Evolutionary conservation across 2,888 invertebrate species (phyloP), one percentile per base, ranked within the genome.

Genomic region (Pyrrhosoma nymphula): DNA sequence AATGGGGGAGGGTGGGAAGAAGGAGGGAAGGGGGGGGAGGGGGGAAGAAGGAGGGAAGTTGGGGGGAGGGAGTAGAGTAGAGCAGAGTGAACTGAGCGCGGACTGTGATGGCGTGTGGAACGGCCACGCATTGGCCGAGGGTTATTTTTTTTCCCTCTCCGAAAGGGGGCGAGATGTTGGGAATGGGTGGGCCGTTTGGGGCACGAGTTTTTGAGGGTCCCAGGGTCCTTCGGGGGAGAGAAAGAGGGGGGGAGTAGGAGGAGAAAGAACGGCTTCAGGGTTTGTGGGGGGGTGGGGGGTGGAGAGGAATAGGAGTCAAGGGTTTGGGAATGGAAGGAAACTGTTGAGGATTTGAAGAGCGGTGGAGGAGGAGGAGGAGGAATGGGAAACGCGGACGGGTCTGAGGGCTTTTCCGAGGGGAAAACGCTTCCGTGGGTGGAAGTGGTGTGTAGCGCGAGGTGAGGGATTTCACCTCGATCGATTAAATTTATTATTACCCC

Each of bases 361-460:
- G 30, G 82, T 35, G 30, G 26, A 47, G 88, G 18, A 16, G 39
- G 47, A 47, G 47, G 47, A 47, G 89, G 47, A 12, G 91, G 91
- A 39, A 91, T 63, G 63, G 35, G 35, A 82, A 16, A 14, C 30
- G 35, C 82, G 23, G n/a, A 69, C 26, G n/a, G 69, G 10, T 23
- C 82, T 82, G 35, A 35, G 82, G 82, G 82, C 35, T 82, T 82
- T 69, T 35, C 82, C 30, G 14, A 14, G 35, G 69, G n/a, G 35
- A 69, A 60, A 69, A 82, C 82, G 82, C 82, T 82, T 82, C 26
- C 82, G 82, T 82, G 82, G 69, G 69, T 47, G 47, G 93, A 93
- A 93, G 63, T 30, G 47, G 75, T 88, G 75, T 88, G 23, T 47
- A 89, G 56, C 89, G 26, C 6, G 18, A 82, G 82, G 82, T 82